Conservation (phyloP, 2,888 invertebrate genomes). For the Papilio protenor region DNA sequence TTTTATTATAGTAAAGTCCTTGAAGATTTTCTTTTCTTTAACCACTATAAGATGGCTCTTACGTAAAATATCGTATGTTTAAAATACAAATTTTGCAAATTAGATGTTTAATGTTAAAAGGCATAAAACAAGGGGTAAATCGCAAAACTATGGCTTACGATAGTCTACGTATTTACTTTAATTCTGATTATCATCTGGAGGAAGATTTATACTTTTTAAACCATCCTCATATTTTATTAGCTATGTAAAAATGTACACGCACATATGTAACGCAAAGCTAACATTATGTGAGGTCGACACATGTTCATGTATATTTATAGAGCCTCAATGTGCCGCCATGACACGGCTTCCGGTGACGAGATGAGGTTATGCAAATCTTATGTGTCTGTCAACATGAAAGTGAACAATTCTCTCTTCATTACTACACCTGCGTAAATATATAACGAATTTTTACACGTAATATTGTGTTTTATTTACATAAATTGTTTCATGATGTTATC, state of each 20-base stretch:
- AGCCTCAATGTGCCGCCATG: conserved; percentile 7
- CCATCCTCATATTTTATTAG: not conserved
- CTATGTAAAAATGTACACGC: not conserved
- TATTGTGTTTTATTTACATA: too few relatives aligned
- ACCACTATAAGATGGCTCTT: not conserved
- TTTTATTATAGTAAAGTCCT: not conserved
- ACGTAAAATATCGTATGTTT: too few relatives aligned
- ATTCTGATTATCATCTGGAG: not conserved
- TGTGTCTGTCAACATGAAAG: not conserved
- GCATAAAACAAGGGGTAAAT: too few relatives aligned
- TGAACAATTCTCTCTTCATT: conserved; percentile 9
- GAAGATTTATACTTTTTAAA: not conserved
- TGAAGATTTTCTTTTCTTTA: not conserved
- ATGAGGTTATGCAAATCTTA: conserved; percentile 21
- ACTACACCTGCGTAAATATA: not conserved
- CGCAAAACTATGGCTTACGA: too few relatives aligned
- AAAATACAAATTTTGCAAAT: too few relatives aligned
- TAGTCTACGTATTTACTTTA: not conserved
- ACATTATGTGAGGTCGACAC: not conserved
- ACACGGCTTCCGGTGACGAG: conserved; percentile 17
- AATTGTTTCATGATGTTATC: too few relatives aligned
- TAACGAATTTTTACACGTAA: not conserved
- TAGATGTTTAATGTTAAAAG: too few relatives aligned
- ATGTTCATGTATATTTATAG: conserved; percentile 18
- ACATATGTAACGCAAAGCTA: not conserved